Base-by-base conservation (phyloP, 2,113 vertebrate genomes). In the Nipponia nippon region DNA sequence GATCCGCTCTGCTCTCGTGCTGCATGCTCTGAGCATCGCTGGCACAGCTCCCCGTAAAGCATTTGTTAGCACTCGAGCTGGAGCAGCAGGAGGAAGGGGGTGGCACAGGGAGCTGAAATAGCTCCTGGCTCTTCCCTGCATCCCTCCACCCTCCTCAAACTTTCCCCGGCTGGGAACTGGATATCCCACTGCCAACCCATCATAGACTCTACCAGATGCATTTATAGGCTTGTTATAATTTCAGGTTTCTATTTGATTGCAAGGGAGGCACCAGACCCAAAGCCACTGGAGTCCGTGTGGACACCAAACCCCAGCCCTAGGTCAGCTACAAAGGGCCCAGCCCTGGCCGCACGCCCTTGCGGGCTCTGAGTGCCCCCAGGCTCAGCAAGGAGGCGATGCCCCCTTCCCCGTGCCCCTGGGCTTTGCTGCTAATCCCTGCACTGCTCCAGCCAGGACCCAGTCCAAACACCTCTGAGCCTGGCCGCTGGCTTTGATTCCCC, bases 61-160 rank as follows among this genome's bases (percentile, higher is more conserved):
- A 52, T 88, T 96, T 72, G 53, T 67, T 77, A 76, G 47, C 83
- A 17, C 87, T 67, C 3, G 12, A 73, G 55, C 4, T 9, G 70
- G 75, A 91, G 84, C 87, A 34, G 80, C 70, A 50, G 70, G 93
- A 84, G 80, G 75, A 78, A 82, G 90, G 93, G 55, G 93, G 90
- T 83, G 93, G 87, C 84, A 86, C 61, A 55, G 20, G 83, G 58
- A 94, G 80, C 93, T 34, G 59, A 93, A 95, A 95, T 82, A 95
- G 80, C 92, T 93, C 70, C 84, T 72, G 88, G 80, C 91, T 95
- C 85, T 91, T 86, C 65, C 75, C 40, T 67, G 13, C 30, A 32
- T 77, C 83, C 50, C 55, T 93, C 67, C 69, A 55, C 47, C 25
- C 40, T 92, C 69, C 63, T 92, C 63, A 76, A 81, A 50, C 67